Percentiles rank a stretch among this genome's conserved stretches.
phyloP scores from a whole-genome alignment of 1,140 invertebrate genomes.

The Apis mellifera region Amel_HAv3.1 CM009939.2:7522001-7522500 shows the following conservation, averaged over 20 bases:
- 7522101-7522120: neutral
- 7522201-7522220: slow-evolving; percentile 46
- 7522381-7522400: slow-evolving; percentile 90
- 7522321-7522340: slow-evolving; percentile 85
- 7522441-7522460: slow-evolving; percentile 88
- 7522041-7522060: neutral
- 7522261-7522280: slow-evolving; percentile 88
- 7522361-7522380: slow-evolving; percentile 91
- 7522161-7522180: slow-evolving; percentile 41
- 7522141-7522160: neutral
- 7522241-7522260: slow-evolving; percentile 94
- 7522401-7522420: slow-evolving; percentile 87
- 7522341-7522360: slow-evolving; percentile 88
- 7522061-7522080: neutral
- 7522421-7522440: slow-evolving; percentile 86
- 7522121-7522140: neutral
- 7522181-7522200: slow-evolving; percentile 14
- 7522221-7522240: slow-evolving; percentile 70
- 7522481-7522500: slow-evolving; percentile 86
- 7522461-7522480: slow-evolving; percentile 88
- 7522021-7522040: neutral
- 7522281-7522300: slow-evolving; percentile 90
- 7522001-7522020: neutral
- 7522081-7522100: neutral
- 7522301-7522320: slow-evolving; percentile 91